These are phyloP conservation scores for Aphelinus certus DNA, from an alignment of 1,140 invertebrate species.

Conservation along the genomic window DNA sequence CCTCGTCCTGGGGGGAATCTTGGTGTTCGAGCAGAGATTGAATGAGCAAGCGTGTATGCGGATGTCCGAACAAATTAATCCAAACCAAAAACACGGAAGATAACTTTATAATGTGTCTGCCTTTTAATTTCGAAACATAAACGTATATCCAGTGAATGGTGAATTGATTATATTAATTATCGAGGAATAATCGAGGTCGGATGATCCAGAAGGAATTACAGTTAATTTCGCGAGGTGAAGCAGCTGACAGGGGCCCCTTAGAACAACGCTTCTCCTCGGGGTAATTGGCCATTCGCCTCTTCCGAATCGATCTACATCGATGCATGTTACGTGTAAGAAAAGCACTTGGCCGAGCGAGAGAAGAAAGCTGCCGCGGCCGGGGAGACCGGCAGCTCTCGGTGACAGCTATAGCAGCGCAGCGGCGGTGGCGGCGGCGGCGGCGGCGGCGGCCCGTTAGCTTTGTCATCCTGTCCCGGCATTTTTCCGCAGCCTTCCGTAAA, in stretches of 20 bases:
- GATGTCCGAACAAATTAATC: no score
- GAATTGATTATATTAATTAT: no score
- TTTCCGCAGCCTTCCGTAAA: conserved; percentile 45
- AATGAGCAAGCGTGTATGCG: no score
- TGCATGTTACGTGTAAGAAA: neutral
- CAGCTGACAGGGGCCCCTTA: neutral
- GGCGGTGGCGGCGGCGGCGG: conserved; percentile 1
- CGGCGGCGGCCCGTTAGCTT: conserved; percentile 51
- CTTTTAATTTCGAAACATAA: no score
- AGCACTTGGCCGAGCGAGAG: neutral
- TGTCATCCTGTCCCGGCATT: conserved; percentile 52
- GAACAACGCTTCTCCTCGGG: neutral
- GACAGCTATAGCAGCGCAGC: conserved; percentile 13
- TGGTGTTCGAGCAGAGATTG: no score
- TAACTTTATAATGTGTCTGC: no score
- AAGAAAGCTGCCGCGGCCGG: neutral
- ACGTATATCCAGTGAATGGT: no score
- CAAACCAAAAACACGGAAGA: no score
- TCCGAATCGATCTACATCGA: neutral
- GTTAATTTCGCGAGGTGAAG: conserved; percentile 28
- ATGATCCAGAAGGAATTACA: neutral
- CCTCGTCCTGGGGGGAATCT: no score
- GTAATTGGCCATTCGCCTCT: conserved; percentile 13
- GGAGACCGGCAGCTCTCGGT: neutral
- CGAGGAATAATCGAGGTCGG: no score